Conservation (phyloP, 1,140 invertebrate genomes). For the Lanistes nyassanus region DNA sequence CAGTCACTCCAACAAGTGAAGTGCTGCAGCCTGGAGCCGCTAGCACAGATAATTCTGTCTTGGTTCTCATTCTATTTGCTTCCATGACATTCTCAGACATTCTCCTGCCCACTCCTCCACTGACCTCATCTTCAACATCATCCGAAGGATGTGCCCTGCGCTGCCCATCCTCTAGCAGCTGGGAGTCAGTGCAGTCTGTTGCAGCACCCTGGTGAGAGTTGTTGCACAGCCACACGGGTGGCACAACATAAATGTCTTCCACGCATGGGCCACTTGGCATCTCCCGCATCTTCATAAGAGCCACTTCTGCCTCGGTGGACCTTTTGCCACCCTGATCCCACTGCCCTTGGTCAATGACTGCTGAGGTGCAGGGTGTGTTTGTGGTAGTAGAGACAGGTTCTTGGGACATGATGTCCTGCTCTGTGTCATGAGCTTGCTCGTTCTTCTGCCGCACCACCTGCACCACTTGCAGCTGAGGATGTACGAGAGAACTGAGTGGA, state of each 20-base stretch:
- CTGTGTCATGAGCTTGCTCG: neutral
- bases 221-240: constrained; percentile 14
- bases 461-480: constrained; percentile 7
- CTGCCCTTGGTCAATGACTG: neutral
- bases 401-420: neutral
- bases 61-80: too few relatives aligned
- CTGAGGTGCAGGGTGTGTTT: neutral
- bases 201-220: neutral
- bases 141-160: neutral
- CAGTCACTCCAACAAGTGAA: neutral
- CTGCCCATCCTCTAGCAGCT: too few relatives aligned
- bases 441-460: constrained; percentile 16
- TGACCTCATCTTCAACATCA: neutral
- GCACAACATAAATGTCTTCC: constrained; percentile 23
- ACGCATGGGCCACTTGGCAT: constrained; percentile 18
- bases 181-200: neutral
- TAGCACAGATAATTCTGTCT: neutral
- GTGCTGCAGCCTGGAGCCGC: neutral
- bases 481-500: neutral
- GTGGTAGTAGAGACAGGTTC: neutral
- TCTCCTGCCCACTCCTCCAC: too few relatives aligned
- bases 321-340: neutral
- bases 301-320: constrained; percentile 13
- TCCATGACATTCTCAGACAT: neutral
- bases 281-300: constrained; percentile 15